Base-by-base conservation (phyloP, 2,113 vertebrate species). In the Butastur rufipennis region DNA sequence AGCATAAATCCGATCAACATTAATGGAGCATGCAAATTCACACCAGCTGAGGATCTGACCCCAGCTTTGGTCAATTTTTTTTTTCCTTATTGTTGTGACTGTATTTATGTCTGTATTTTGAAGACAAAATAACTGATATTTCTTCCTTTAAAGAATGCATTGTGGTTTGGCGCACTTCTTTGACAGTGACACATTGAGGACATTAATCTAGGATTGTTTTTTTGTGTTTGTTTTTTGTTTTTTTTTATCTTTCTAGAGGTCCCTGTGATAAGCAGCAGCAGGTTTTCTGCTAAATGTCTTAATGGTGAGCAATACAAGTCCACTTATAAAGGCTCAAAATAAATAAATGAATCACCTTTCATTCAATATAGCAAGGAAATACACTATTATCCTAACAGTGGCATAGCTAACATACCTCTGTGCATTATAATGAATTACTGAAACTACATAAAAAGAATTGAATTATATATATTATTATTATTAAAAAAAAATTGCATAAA, bases 161-260 rank as follows among this genome's bases (percentile, higher is more conserved):
- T 48, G 38, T 83, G 36, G 17, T 91, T 95, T 96, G 80, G 80
- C 56, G 90, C 88, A 34, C 63, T 83, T 93, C 59, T 68, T 40
- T 74, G 72, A 86, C 71, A 95, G 15, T 95, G 88, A 48, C 40
- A 31, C 40, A 91, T 71, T 65, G 55, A 79, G 52, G 70, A 90
- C 80, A 66, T 93, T 96, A 86, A 74, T 71, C 32, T 86, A 34
- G 79, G 40, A 50, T 72, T 71, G 50, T n/a, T 1, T 53, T 53
- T 68, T 71, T 86, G 45, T 17, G 18, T 45, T 20, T 9, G 3
- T 0, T 9, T 18, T 4, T 3, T 0, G 2, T 3, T 27, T 52
- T 2, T 42, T 95, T 59, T 56, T 59, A 29, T 62, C 7, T 29
- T 48, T 84, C 43, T 26, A 62, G 25, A 32, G 15, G 29, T 81